These are phyloP conservation scores for Leucophenga maculata DNA, from an alignment of 2,888 invertebrate genomes.

Conservation along the genomic window DNA sequence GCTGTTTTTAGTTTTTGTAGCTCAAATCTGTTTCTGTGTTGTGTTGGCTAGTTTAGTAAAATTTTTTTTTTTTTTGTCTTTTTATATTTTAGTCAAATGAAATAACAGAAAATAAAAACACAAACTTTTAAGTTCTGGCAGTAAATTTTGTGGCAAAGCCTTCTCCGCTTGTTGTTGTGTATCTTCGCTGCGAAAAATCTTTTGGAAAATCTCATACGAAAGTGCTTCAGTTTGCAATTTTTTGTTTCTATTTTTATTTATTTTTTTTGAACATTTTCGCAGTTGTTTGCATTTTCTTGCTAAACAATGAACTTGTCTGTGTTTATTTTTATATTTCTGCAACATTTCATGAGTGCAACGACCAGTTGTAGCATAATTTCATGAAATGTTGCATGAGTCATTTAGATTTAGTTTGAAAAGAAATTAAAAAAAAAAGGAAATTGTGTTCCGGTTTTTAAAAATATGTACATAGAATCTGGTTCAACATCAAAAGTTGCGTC, in stretches of 20 bases:
- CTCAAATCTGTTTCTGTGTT: no score
- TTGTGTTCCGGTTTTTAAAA: no score
- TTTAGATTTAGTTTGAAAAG: no score
- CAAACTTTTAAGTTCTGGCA: neutral
- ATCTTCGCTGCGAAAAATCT: neutral
- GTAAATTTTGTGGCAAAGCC: constrained; percentile 5
- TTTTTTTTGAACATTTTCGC: neutral
- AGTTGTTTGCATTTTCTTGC: neutral
- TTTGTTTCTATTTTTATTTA: neutral
- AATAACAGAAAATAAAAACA: neutral
- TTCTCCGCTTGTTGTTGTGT: neutral
- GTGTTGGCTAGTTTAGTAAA: neutral
- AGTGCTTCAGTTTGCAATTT: neutral
- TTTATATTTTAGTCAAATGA: neutral
- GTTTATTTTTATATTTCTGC: constrained; percentile 25
- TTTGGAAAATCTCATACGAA: no score
- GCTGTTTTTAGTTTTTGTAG: no score
- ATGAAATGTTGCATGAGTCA: neutral
- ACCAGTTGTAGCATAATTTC: neutral
- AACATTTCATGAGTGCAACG: constrained; percentile 2
- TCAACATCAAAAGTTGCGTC: no score
- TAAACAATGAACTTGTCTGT: constrained; percentile 34
- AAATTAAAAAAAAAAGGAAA: no score
- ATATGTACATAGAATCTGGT: no score
- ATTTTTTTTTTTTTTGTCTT: neutral